Percentiles rank a stretch among this genome's conserved stretches.
Evolutionary conservation across 2,888 invertebrate genomes (phyloP).

Genomic region (Meteorus colon): DNA sequence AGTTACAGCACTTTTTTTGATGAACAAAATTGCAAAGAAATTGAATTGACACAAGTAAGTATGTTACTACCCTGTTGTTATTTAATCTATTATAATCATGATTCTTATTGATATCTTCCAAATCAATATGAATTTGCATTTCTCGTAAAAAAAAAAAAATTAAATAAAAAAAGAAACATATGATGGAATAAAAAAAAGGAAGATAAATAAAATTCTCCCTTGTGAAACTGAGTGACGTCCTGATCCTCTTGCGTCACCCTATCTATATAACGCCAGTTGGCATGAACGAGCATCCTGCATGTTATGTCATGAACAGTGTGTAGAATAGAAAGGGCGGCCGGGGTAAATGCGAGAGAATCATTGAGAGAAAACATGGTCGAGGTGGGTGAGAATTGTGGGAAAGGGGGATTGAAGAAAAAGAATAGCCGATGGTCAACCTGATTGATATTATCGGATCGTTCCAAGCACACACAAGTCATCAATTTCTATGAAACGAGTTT

Average conservation of each 20-base stretch:
- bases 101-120: constrained; percentile 12
- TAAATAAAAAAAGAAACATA: neutral
- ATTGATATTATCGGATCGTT: constrained; percentile 42
- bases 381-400: neutral
- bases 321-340: neutral
- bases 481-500: constrained; percentile 20
- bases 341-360: neutral
- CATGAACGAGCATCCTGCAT: constrained; percentile 33
- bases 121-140: constrained; percentile 14
- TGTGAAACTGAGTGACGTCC: constrained; percentile 31
- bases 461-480: constrained; percentile 27
- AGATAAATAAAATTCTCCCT: constrained; percentile 7
- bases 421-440: constrained; percentile 30
- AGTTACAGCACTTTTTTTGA: constrained; percentile 82
- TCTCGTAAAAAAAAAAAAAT: constrained; percentile 22
- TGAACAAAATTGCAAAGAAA: constrained; percentile 67
- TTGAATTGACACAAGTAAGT: constrained; percentile 66
- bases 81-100: neutral
- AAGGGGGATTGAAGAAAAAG: neutral
- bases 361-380: neutral
- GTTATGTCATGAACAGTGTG: constrained; percentile 23
- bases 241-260: constrained; percentile 10
- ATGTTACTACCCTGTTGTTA: neutral
- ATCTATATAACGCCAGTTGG: constrained; percentile 28
- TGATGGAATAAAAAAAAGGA: neutral